phyloP scores from a whole-genome alignment of 2,797 vertebrate genomes.

The Poeciliopsis turneri region DNA sequence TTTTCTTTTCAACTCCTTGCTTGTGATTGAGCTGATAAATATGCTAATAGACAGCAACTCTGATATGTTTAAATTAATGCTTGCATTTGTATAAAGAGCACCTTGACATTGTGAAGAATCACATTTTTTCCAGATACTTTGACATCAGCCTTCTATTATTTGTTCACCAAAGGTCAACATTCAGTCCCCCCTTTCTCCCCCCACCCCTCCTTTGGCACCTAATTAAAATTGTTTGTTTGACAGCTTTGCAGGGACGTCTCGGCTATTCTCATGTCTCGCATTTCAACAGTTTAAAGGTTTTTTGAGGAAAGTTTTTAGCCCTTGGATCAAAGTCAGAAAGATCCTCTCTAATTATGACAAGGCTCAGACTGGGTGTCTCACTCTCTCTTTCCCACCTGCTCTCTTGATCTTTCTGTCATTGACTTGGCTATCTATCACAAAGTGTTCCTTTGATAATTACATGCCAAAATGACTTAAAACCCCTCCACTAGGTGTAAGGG shows the following conservation, averaged over 20 bases:
- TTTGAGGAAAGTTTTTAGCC: slow-evolving; percentile 47
- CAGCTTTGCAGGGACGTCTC: slow-evolving; percentile 54
- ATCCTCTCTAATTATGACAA: slow-evolving; percentile 74
- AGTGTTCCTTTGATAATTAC: slow-evolving; percentile 84
- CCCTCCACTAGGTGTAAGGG: slow-evolving; percentile 64
- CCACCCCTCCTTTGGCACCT: slow-evolving; percentile 47
- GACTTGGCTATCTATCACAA: slow-evolving; percentile 77
- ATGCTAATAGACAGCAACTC: neutral
- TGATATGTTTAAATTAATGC: slow-evolving; percentile 2
- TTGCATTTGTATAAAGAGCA: slow-evolving; percentile 8
- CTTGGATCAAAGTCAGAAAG: slow-evolving; percentile 70
- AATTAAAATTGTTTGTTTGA: slow-evolving; percentile 66
- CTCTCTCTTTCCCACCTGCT: slow-evolving; percentile 55
- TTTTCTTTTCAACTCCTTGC: neutral
- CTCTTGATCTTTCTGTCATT: slow-evolving; percentile 61
- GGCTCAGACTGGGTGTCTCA: slow-evolving; percentile 55
- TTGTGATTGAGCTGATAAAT: slow-evolving; percentile 4
- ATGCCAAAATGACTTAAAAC: slow-evolving; percentile 84
- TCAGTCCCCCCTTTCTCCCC: slow-evolving; percentile 5
- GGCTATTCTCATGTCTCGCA: slow-evolving; percentile 50
- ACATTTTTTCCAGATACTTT: slow-evolving; percentile 15
- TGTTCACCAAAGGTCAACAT: slow-evolving; percentile 51
- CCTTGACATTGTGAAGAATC: slow-evolving; percentile 4
- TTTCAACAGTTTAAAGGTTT: slow-evolving; percentile 60
- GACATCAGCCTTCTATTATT: slow-evolving; percentile 37